Evolutionary conservation across 2,113 vertebrate genomes (phyloP).

Genomic region (Genyomyrus donnyi): DNA sequence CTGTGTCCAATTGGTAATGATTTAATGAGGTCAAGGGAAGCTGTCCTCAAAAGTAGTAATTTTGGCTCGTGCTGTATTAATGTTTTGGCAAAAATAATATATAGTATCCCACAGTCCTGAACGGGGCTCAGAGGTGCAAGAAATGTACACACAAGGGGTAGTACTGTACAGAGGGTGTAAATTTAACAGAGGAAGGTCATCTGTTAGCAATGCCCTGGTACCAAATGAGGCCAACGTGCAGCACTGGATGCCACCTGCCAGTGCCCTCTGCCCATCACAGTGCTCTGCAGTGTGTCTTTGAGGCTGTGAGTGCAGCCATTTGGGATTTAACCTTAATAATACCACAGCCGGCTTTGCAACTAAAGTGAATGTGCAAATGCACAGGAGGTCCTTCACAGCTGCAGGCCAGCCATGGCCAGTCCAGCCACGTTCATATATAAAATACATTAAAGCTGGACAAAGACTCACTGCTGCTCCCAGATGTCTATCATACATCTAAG

Average conservation of each 20-base stretch:
- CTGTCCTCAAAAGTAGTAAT: not conserved
- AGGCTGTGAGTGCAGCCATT: not conserved
- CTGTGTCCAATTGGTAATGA: not conserved
- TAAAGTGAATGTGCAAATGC: not conserved
- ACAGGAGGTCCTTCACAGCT: not conserved
- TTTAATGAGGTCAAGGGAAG: not conserved
- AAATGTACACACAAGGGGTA: not conserved
- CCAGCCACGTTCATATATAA: not conserved
- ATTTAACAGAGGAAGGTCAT: not conserved
- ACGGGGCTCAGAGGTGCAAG: not conserved
- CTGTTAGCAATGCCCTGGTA: not conserved
- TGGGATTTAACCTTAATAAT: not conserved
- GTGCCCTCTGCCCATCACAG: not conserved
- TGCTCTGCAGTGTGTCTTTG: not conserved
- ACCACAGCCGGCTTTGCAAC: not conserved
- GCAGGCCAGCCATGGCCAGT: not conserved
- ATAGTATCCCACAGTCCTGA: not conserved
- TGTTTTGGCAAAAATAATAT: not conserved
- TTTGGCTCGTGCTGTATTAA: not conserved
- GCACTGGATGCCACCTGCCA: not conserved
- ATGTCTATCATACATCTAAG: not conserved
- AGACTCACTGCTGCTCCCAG: not conserved
- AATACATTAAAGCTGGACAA: not conserved
- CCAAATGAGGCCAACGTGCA: not conserved
- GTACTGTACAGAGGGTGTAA: not conserved